Evolutionary conservation across 1,140 invertebrate species (phyloP).

Genomic region (Achatina immaculata): DNA sequence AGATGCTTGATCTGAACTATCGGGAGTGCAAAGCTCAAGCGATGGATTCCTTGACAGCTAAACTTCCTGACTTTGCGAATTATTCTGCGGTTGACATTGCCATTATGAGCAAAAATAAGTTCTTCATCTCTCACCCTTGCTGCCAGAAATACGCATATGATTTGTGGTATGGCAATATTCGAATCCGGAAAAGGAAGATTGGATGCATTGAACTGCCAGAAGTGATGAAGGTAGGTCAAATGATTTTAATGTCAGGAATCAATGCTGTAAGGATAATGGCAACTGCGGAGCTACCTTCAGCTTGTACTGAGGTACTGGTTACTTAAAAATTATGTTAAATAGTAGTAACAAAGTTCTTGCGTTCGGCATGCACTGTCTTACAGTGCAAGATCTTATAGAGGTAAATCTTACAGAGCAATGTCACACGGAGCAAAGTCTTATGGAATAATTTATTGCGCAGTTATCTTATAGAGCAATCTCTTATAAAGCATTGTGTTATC

Average conservation of each 20-base stretch:
- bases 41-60: constrained; percentile 65
- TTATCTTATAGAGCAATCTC: too few relatives aligned
- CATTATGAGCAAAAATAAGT: constrained; percentile 61
- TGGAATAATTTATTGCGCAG: too few relatives aligned
- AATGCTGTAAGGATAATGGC: neutral
- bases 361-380: too few relatives aligned
- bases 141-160: constrained; percentile 72
- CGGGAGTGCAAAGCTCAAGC: constrained; percentile 63
- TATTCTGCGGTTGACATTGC: constrained; percentile 65
- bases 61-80: constrained; percentile 68
- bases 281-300: too few relatives aligned
- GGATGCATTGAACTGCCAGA: constrained; percentile 55
- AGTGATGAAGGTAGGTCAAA: neutral
- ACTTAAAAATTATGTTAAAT: too few relatives aligned
- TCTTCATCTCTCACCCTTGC: constrained; percentile 72
- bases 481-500: too few relatives aligned
- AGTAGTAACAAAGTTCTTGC: too few relatives aligned
- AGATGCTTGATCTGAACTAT: constrained; percentile 69
- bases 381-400: too few relatives aligned
- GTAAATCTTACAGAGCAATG: too few relatives aligned
- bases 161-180: constrained; percentile 68
- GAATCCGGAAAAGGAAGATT: constrained; percentile 66
- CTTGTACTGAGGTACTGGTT: too few relatives aligned
- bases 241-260: too few relatives aligned
- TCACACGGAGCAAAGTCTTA: too few relatives aligned